Base-by-base conservation (phyloP, 2,113 vertebrate genomes). In the Halcyon malimbica region DNA sequence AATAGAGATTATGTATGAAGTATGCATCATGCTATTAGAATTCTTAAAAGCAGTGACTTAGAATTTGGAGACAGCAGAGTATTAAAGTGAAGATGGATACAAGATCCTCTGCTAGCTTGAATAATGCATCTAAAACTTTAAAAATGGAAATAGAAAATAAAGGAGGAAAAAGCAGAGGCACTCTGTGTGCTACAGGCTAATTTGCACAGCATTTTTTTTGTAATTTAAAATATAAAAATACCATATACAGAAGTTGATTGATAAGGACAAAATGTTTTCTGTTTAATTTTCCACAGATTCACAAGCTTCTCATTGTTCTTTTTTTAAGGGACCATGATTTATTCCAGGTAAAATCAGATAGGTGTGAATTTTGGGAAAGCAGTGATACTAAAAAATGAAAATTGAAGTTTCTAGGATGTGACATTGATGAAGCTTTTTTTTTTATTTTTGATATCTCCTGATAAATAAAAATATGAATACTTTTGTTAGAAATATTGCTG, bases 1-100 rank as follows among this genome's bases (percentile, higher is more conserved):
- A 94, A 93, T 48, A 93, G 75, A 86, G 24, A 56, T 53, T 93
- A 86, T 44, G 29, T 68, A 70, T 92, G 73, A 94, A 94, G 90
- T 81, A 77, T 78, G 42, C 26, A 78, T 60, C 59, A 39, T 92
- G 75, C 13, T 92, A 39, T 74, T 74, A 81, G 92, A 88, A 83
- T 95, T 68, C 75, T 62, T 89, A 94, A 91, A 87, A 82, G 42
- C 53, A 93, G 41, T 24, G 2, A 57, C n/a, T 96, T 71, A 53
- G 56, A 65, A 25, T 89, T 89, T 71, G n/a, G 57, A 44, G 68
- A 39, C 60, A 75, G 44, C 28, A 60, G 8, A 89, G 5, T 11
- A 68, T 64, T 94, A 53, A 53, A 1, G 5, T 69, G 68, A 78
- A 67, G 48, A 68, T 54, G 56, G 83, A 64, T 48, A 71, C 19